Conservation (phyloP, 1,140 invertebrate species). For the Euura saliciscinereae region DNA sequence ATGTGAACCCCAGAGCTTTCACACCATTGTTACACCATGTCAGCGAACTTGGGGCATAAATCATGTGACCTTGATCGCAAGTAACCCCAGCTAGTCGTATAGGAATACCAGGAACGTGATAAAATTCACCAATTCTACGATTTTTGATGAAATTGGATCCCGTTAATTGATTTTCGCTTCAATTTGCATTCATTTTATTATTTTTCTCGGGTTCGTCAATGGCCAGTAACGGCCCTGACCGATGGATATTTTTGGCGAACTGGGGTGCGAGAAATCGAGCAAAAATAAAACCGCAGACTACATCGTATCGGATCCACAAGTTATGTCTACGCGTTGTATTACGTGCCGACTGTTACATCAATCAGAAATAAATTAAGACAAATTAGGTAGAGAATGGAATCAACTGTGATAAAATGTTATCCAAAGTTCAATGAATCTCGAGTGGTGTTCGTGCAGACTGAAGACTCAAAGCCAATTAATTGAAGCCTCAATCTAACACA, state of each 20-base stretch:
- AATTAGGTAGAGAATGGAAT: no score
- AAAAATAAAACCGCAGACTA: background rate
- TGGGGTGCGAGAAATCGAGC: background rate
- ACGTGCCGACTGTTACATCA: no score
- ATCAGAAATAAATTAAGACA: no score
- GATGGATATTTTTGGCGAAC: constrained; percentile 1
- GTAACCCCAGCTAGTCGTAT: background rate
- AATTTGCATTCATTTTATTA: background rate
- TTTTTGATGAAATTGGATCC: no score
- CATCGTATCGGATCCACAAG: no score
- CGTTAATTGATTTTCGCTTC: background rate
- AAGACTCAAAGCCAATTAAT: no score
- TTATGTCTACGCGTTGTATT: background rate
- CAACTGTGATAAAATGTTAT: no score
- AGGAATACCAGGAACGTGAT: background rate
- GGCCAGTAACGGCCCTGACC: background rate
- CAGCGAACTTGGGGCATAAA: constrained; percentile 24
- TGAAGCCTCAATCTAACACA: no score
- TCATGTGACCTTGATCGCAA: constrained; percentile 21
- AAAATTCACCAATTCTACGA: no score
- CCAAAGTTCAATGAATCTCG: no score
- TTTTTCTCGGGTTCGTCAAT: background rate
- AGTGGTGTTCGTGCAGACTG: no score
- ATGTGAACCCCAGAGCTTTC: no score
- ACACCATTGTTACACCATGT: constrained; percentile 3